Conservation (phyloP, 2,113 vertebrate species). For the Chionomys nivalis region DNA sequence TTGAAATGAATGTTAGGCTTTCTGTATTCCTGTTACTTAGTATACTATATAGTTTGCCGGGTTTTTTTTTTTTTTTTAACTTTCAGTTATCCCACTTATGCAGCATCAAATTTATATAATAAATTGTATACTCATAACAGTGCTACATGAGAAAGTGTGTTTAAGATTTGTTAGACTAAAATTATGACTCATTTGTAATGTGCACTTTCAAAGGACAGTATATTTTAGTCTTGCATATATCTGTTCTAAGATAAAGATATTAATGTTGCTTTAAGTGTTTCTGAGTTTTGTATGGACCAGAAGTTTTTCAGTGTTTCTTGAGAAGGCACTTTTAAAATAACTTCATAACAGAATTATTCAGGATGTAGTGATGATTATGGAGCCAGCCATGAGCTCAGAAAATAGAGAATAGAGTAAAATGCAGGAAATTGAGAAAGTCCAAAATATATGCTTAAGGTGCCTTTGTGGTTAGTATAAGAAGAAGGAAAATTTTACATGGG, state of each 20-base stretch:
- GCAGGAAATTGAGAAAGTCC: slow-evolving; percentile 30
- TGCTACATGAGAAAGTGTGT: slow-evolving; percentile 37
- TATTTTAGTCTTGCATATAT: slow-evolving; percentile 30
- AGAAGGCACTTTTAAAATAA: slow-evolving; percentile 56
- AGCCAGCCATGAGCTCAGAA: slow-evolving; percentile 1
- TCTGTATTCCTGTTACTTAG: slow-evolving; percentile 52
- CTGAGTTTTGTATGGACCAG: slow-evolving; percentile 42
- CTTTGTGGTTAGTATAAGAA: slow-evolving; percentile 16
- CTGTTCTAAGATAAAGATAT: slow-evolving; percentile 36
- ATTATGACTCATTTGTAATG: slow-evolving; percentile 50
- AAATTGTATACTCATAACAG: slow-evolving; percentile 39
- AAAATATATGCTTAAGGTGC: background rate
- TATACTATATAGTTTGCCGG: slow-evolving; percentile 2
- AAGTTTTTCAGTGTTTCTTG: slow-evolving; percentile 43
- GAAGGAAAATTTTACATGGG: slow-evolving; percentile 53
- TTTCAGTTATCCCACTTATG: slow-evolving; percentile 44
- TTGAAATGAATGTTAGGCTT: slow-evolving; percentile 50
- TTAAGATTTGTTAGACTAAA: slow-evolving; percentile 55
- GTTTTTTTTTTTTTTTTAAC: slow-evolving; percentile 65
- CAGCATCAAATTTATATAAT: slow-evolving; percentile 45
- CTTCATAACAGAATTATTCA: slow-evolving; percentile 48
- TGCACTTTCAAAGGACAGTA: slow-evolving; percentile 44
- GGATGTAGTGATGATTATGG: slow-evolving; percentile 49
- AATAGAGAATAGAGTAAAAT: slow-evolving; percentile 47
- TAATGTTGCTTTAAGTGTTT: slow-evolving; percentile 57